phyloP scores from a whole-genome alignment of 2,113 vertebrate genomes.

The Morone saxatilis region DNA sequence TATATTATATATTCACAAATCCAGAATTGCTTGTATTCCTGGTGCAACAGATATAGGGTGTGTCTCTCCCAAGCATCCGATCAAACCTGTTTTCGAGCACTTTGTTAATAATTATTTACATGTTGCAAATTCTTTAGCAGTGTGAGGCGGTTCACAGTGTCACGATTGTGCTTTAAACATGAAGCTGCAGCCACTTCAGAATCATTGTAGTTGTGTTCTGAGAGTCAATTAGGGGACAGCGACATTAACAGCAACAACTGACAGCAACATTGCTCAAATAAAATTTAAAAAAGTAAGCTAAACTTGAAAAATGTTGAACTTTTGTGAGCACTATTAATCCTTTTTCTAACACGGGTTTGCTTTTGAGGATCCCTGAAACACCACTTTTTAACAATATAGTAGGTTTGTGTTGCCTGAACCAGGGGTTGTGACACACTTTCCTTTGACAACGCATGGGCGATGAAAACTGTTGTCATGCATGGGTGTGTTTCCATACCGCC shows the following conservation, averaged over 20 bases:
- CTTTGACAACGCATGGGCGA: conserved; percentile 48
- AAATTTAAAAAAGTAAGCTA: neutral
- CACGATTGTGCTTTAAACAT: neutral
- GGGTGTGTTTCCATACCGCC: conserved; percentile 67
- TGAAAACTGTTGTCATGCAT: conserved; percentile 70
- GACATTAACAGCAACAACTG: too few species aligned
- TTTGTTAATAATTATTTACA: conserved; percentile 38
- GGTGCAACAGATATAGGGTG: conserved; percentile 34
- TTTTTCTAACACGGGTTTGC: neutral
- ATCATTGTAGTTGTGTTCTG: neutral
- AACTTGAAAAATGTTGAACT: neutral
- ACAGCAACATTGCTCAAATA: too few species aligned
- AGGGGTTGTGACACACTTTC: conserved; percentile 72
- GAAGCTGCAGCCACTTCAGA: conserved; percentile 1
- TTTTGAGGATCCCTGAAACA: conserved; percentile 41
- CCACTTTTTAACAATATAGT: conserved; percentile 13
- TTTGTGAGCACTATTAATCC: neutral
- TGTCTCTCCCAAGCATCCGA: conserved; percentile 16
- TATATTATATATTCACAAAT: conserved; percentile 45
- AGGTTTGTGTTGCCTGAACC: conserved; percentile 34
- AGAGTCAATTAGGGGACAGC: neutral
- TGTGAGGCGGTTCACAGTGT: neutral
- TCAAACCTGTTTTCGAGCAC: conserved; percentile 34
- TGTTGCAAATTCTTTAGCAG: conserved; percentile 10
- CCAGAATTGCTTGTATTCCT: conserved; percentile 5